Conservation (phyloP, 2,797 vertebrate species). For the Pseudomugil gertrudae region DNA sequence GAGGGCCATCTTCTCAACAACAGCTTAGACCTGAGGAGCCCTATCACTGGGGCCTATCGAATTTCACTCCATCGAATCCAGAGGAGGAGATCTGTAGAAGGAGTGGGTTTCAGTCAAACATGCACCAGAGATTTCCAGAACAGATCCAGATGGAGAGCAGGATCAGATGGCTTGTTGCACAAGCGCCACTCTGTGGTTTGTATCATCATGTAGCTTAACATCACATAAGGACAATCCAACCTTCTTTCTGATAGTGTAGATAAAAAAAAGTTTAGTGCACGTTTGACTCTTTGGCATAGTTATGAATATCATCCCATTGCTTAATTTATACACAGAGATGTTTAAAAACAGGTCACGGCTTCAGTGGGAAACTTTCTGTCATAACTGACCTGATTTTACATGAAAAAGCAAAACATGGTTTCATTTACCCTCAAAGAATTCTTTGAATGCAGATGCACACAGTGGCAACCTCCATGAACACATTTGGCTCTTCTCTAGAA, state of each 20-base stretch:
- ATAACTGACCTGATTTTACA: not conserved
- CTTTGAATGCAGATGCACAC: conserved; percentile 2
- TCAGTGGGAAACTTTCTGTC: not conserved
- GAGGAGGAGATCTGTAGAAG: conserved; percentile 65
- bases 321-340: not conserved
- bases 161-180: conserved; percentile 38
- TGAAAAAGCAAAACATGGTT: not conserved
- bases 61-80: conserved; percentile 79
- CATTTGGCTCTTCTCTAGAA: conserved; percentile 18
- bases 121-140: conserved; percentile 41
- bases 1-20: conserved; percentile 68
- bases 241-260: not conserved
- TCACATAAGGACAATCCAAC: not conserved
- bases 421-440: not conserved
- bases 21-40: conserved; percentile 63
- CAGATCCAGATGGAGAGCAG: conserved; percentile 40
- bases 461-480: conserved; percentile 5
- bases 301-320: not conserved
- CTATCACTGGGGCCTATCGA: conserved; percentile 75
- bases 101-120: conserved; percentile 38
- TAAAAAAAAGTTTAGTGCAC: not conserved
- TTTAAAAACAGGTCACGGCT: not conserved
- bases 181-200: conserved; percentile 69
- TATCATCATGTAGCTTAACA: conserved; percentile 61
- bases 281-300: not conserved